Base-by-base conservation (phyloP, 2,797 vertebrate species). In the Eulemur albifrons region DNA sequence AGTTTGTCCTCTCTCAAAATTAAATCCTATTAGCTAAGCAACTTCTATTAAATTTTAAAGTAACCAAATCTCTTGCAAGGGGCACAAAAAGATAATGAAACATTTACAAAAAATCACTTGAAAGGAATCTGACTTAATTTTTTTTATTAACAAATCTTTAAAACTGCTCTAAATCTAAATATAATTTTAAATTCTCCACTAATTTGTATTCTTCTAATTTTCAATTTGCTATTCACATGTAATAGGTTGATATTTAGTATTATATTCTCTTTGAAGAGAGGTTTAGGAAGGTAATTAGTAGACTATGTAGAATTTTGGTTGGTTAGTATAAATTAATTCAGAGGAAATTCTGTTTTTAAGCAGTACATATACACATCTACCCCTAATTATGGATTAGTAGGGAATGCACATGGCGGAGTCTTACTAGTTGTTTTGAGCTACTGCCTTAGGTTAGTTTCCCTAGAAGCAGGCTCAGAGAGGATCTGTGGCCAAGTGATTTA, bases 1-100 rank as follows among this genome's bases (percentile, higher is more conserved):
- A 96, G 38, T 63, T 95, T 75, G 5, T 82, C 30, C 93, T 67
- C 40, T 90, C 52, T 61, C 40, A 96, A 93, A 84, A 97, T 97
- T 97, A 95, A 96, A 92, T 96, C 32, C 75, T 87, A 89, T 69
- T 92, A 97, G 83, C 45, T 94, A 88, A 97, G 88, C 96, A 89
- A 97, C 45, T 92, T 0, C 43, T 69, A 40, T 82, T 93, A 97
- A 92, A 88, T 82, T 95, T 80, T 84, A 94, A 97, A 93, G 80
- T 17, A 70, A 30, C 52, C 85, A 97, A 90, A 91, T 90, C 20
- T 97, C 57, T 95, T 95, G 86, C 48, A 93, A 50, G 54, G 23
- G 18, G 67, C 40, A 32, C 81, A 94, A 93, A 84, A 2, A 76
- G 88, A 77, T 72, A 95, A 4, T 77, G 90, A 45, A 13, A 83